phyloP scores from a whole-genome alignment of 2,888 invertebrate genomes.

The Anaspis maculata region DNA sequence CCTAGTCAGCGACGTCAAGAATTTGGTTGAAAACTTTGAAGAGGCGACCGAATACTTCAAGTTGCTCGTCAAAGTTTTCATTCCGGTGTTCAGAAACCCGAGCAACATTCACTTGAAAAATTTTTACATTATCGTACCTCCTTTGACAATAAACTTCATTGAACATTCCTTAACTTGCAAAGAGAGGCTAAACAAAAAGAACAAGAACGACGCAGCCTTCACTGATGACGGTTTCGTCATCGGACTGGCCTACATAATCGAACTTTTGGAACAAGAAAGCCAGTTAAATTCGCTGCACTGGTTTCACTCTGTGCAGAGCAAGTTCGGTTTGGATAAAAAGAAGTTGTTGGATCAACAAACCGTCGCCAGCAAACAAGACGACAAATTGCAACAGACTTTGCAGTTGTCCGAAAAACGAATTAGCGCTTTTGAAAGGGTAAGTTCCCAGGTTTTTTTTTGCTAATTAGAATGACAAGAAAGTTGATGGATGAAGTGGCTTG shows the following conservation, averaged over 20 bases:
- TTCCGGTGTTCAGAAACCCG: constrained; percentile 75
- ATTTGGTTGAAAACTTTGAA: constrained; percentile 73
- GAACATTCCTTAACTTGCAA: constrained; percentile 88
- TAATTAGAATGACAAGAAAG: no score
- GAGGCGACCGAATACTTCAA: constrained; percentile 77
- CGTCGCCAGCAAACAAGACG: constrained; percentile 55
- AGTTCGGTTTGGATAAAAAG: constrained; percentile 57
- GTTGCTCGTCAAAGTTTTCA: constrained; percentile 87
- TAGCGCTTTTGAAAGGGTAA: constrained; percentile 56
- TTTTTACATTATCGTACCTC: constrained; percentile 89
- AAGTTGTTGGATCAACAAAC: constrained; percentile 47
- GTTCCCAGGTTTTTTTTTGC: constrained; percentile 4
- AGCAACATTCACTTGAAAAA: constrained; percentile 84
- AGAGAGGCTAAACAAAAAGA: constrained; percentile 87
- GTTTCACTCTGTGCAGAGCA: constrained; percentile 80
- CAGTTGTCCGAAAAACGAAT: constrained; percentile 82
- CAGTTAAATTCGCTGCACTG: constrained; percentile 91
- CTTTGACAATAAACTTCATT: constrained; percentile 88
- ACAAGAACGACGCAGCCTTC: constrained; percentile 79
- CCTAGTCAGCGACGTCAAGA: constrained; percentile 69
- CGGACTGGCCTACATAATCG: constrained; percentile 86
- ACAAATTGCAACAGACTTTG: constrained; percentile 87
- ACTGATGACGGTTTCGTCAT: constrained; percentile 98
- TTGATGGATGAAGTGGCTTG: no score
- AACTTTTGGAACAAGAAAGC: constrained; percentile 72